Evolutionary conservation across 2,888 invertebrate species (phyloP), one percentile per base, ranked within the genome.

Genomic region (Frankliniella fusca): DNA sequence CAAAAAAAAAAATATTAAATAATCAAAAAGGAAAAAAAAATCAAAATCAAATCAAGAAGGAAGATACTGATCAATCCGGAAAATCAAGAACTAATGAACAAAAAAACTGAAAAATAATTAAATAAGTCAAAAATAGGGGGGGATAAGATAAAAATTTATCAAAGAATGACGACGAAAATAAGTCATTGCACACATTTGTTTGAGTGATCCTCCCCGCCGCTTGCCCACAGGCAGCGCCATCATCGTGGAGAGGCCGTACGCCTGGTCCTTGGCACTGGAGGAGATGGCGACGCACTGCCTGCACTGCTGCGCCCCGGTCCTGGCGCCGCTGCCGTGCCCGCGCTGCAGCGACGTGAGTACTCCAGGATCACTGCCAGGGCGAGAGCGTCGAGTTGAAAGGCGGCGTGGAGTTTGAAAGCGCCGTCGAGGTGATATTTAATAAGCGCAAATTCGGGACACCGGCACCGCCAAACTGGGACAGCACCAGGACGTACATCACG

Each of bases 181-280:
- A n/a, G n/a, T n/a, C n/a, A n/a, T n/a, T n/a, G n/a, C n/a, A n/a
- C n/a, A n/a, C n/a, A n/a, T n/a, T n/a, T n/a, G n/a, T n/a, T n/a
- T n/a, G n/a, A n/a, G n/a, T n/a, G n/a, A n/a, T n/a, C 38, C 38
- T 2, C 38, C 15, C 20, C 11, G 61, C 38, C 23, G 48, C 81
- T 81, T 80, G 23, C 83, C 70, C 65, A 65, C 83, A 86, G 90
- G 90, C 5, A 87, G 88, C 80, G 86, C 89, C 20, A 79, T 90
- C 3, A 87, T 89, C 49, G 85, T 88, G 0, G 90, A 90, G 84
- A 86, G 86, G 82, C 88, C 89, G 3, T 89, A 87, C 83, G 85
- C 88, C 0, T 88, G 88, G 83, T 86, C 88, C 7, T 84, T 89
- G n/a, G 83, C 88, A 80, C 85, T 85, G 11, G 86, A 87, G 15